These are phyloP conservation scores for Menura novaehollandiae DNA, from an alignment of 2,113 vertebrate genomes.

Conservation along the genomic window DNA sequence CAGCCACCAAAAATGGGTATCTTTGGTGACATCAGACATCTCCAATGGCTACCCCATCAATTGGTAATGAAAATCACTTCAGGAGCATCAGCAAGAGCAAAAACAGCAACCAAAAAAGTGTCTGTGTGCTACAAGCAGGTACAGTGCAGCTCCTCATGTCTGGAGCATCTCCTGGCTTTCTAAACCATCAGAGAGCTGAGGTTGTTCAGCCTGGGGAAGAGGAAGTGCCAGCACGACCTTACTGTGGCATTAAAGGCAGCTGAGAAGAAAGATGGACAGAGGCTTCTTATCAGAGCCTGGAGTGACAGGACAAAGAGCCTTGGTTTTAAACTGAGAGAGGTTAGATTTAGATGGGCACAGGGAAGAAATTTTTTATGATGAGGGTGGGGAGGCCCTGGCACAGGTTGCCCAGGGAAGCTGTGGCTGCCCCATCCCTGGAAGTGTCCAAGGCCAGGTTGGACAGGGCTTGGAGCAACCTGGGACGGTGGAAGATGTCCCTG, in stretches of 20 bases:
- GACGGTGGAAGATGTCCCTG: not conserved
- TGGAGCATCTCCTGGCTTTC: not conserved
- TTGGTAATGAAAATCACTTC: not conserved
- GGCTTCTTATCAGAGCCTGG: not conserved
- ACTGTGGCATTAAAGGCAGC: not conserved
- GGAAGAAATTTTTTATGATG: not conserved
- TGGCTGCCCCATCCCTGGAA: not conserved
- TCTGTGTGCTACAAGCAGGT: not conserved
- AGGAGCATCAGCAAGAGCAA: not conserved
- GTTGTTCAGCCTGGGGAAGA: not conserved
- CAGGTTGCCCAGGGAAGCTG: not conserved
- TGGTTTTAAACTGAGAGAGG: not conserved
- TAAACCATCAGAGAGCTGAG: not conserved
- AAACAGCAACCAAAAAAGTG: not conserved
- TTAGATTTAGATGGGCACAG: not conserved
- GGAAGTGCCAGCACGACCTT: not conserved
- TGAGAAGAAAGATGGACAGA: not conserved
- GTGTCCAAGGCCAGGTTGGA: not conserved
- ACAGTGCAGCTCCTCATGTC: not conserved
- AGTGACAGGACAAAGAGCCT: not conserved
- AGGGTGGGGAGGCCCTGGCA: not conserved
- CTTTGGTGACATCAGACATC: not conserved
- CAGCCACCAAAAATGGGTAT: not conserved
- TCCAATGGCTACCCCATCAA: not conserved
- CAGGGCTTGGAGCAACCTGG: not conserved